These are phyloP conservation scores for Alosa sapidissima DNA, from an alignment of 2,797 vertebrate species.

Conservation along the genomic window DNA sequence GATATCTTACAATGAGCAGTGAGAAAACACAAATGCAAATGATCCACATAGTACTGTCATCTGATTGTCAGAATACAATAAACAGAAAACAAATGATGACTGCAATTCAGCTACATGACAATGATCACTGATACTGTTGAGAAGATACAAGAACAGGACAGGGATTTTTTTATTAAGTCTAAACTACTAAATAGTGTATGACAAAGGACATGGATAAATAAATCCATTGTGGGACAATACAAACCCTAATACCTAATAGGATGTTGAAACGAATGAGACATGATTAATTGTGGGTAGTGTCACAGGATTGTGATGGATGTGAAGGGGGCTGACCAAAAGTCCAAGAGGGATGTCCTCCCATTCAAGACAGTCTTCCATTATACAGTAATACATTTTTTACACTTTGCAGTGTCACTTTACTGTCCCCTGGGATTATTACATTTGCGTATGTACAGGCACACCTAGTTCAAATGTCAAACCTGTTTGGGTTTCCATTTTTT, in stretches of 20 bases:
- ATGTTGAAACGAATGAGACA: not conserved
- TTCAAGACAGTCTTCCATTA: not conserved
- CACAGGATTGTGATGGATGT: not conserved
- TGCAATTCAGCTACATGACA: not conserved
- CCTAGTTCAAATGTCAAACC: not conserved
- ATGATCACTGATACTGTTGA: constrained; percentile 4
- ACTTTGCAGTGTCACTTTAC: not conserved
- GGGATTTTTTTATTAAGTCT: not conserved
- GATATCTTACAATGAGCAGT: constrained; percentile 19
- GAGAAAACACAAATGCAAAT: constrained; percentile 26
- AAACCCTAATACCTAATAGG: constrained; percentile 9
- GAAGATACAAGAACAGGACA: not conserved
- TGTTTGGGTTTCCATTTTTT: not conserved
- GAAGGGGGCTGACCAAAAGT: not conserved
- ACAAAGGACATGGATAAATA: not conserved
- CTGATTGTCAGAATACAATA: constrained; percentile 48
- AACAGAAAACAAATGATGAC: constrained; percentile 21
- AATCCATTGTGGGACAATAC: constrained; percentile 20
- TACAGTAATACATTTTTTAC: not conserved
- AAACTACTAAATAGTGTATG: constrained; percentile 12
- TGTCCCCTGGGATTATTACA: not conserved
- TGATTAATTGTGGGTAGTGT: not conserved
- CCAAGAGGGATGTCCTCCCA: not conserved
- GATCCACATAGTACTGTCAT: constrained; percentile 47
- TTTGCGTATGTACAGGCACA: not conserved